Conservation (phyloP, 2,797 vertebrate genomes). For the Anas flavirostris region DNA sequence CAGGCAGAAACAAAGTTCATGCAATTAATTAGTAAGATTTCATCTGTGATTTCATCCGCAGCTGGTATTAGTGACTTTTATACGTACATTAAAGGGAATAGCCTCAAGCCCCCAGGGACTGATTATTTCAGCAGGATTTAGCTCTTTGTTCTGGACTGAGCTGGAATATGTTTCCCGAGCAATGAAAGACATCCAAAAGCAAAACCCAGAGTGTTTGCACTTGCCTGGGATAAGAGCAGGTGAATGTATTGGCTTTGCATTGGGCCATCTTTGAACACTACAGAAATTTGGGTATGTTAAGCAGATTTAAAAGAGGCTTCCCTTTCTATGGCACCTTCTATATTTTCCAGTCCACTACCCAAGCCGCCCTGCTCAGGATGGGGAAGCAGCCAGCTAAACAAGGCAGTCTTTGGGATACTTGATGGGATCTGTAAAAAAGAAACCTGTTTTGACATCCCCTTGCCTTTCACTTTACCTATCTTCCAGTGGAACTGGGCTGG, state of each 20-base stretch:
- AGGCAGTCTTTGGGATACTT: not conserved
- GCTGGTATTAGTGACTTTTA: constrained; percentile 55
- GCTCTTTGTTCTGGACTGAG: constrained; percentile 37
- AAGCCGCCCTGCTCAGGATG: not conserved
- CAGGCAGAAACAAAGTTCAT: constrained; percentile 63
- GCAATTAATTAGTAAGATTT: constrained; percentile 62
- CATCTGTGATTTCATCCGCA: constrained; percentile 55
- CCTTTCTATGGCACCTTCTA: not conserved
- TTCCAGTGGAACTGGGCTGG: not conserved
- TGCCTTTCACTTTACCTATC: not conserved
- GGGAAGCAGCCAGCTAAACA: not conserved
- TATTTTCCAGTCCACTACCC: not conserved
- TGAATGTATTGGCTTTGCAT: not conserved
- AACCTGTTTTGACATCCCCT: not conserved
- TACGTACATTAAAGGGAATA: constrained; percentile 7
- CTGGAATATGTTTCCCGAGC: not conserved
- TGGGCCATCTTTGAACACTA: not conserved
- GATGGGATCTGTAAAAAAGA: not conserved
- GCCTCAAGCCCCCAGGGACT: not conserved
- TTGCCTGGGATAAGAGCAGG: not conserved
- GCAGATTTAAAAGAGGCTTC: not conserved
- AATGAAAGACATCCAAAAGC: not conserved
- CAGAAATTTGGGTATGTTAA: not conserved
- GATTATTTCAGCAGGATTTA: constrained; percentile 21
- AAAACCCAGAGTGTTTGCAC: not conserved